Evolutionary conservation across 2,113 vertebrate genomes (phyloP), one percentile per base, ranked within the genome.

Genomic region (Tupaia tana): DNA sequence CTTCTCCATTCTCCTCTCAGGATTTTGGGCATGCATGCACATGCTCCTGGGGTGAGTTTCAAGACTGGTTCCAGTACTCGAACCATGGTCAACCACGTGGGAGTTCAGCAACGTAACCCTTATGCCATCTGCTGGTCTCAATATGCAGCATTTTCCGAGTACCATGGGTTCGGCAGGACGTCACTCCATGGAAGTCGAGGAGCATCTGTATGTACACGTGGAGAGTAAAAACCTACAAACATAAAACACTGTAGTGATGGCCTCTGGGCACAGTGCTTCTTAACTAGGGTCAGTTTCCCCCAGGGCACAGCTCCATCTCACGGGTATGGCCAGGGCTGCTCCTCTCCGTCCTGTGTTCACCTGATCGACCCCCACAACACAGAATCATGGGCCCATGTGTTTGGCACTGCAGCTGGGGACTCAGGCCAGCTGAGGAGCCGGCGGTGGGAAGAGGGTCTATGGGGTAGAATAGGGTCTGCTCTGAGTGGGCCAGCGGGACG

Each of bases 361-460:
- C 58, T 9, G n/a, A 3, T 52, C 10, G 5, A 2, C 18, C 43
- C 8, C 9, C 73, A 10, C 27, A 7, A 12, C 2, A 25, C 0
- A 18, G 24, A 89, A 10, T 43, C 19, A 29, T 64, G 0, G 0
- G 18, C 20, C 31, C 64, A 24, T 7, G 58, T 1, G 20, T 14
- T 52, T 19, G 1, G 1, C 1, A 0, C 43, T 2, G 64, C n/a
- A 1, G 9, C 4, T 0, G 6, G n/a, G n/a, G 52, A 86, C 54
- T 54, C 77, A 67, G 67, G n/a, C 34, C 9, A 19, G 58, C n/a
- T 14, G 27, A 16, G 16, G 86, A 1, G n/a, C 0, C 1, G 7
- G 13, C 7, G 6, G 25, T 1, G 27, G 18, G n/a, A n/a, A 11
- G 91, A n/a, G 27, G n/a, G 0, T 8, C 6, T 2, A 6, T n/a